Evolutionary conservation across 1,140 invertebrate species (phyloP).

Genomic region (Acromyrmex charruanus): DNA sequence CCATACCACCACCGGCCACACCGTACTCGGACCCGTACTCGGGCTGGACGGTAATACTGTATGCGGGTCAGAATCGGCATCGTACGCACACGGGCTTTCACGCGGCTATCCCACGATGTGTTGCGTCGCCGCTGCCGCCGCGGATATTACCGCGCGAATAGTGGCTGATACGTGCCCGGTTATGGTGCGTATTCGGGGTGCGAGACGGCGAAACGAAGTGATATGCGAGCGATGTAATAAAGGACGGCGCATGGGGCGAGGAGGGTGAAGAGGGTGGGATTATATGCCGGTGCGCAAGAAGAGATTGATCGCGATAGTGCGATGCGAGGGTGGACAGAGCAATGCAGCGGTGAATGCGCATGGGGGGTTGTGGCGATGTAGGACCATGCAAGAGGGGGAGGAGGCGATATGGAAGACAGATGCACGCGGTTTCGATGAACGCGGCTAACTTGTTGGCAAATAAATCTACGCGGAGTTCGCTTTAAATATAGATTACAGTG

Average conservation of each 20-base stretch:
- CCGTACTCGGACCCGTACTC: not conserved
- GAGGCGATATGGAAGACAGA: constrained; percentile 27
- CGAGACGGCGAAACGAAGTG: constrained; percentile 56
- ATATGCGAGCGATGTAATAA: constrained; percentile 63
- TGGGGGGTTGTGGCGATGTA: not conserved
- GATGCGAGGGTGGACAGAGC: constrained; percentile 51
- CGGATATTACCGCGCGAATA: constrained; percentile 41
- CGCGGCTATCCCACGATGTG: constrained; percentile 7
- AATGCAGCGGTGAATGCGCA: constrained; percentile 44
- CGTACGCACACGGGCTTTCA: not conserved
- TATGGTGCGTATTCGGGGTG: constrained; percentile 18
- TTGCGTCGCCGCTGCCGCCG: not conserved
- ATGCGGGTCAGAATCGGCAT: constrained; percentile 66
- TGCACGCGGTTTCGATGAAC: constrained; percentile 19
- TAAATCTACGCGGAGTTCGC: constrained; percentile 23
- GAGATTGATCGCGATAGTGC: constrained; percentile 57
- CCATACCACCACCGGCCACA: not conserved
- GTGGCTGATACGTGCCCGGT: constrained; percentile 37
- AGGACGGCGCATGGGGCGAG: not conserved
- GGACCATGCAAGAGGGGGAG: too few species aligned
- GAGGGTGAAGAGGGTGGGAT: not conserved
- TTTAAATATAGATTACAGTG: constrained; percentile 28
- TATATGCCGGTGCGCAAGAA: constrained; percentile 57
- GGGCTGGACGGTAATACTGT: constrained; percentile 61
- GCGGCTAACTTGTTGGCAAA: constrained; percentile 19